Base-by-base conservation (phyloP, 2,888 invertebrate species). In the Megaustenia siamemsis region DNA sequence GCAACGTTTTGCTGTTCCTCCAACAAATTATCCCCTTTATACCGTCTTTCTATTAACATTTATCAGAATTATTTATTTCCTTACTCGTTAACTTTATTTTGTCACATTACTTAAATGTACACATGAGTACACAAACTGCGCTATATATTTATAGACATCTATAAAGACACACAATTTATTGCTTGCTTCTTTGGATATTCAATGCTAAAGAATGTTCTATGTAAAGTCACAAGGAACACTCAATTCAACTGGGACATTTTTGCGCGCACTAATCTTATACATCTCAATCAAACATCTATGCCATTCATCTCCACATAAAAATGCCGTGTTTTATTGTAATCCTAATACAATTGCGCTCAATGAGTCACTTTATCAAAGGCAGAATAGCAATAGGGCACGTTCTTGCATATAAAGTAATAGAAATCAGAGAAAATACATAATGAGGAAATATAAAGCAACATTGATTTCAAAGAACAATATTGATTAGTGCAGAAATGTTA, bases 301-400 rank as follows among this genome's bases (percentile, higher is more conserved):
- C 28, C 69, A 69, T 80, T 69, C 80, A 80, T 68, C 45, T 32
- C 21, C 53, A 35, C 69, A 38, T 49, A 49, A 35, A 56, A 68
- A 69, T 53, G 49, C 69, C 8, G 35, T 49, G 80, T 80, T 80
- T n/a, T 45, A 80, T 80, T 80, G 80, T 80, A 69, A 32, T 53
- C 80, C 40, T 45, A 68, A 69, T 24, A 53, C 69, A 38, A 69
- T 69, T 53, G 69, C 45, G 32, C 45, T 80, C 38, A 53, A 5
- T 49, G 68, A 69, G n/a, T 80, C 80, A 8, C 49, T 69, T 28
- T 8, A 28, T 15, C 53, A 63, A 12, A 60, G n/a, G 45, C 78
- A 63, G 43, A 60, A 69, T 32, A 38, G 49, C 53, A 56, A 40
- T 35, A 56, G 53, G 38, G 53, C 49, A 53, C 68, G 80, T 53